phyloP scores from a whole-genome alignment of 2,888 invertebrate genomes.

The Erpobdella octoculata region DNA sequence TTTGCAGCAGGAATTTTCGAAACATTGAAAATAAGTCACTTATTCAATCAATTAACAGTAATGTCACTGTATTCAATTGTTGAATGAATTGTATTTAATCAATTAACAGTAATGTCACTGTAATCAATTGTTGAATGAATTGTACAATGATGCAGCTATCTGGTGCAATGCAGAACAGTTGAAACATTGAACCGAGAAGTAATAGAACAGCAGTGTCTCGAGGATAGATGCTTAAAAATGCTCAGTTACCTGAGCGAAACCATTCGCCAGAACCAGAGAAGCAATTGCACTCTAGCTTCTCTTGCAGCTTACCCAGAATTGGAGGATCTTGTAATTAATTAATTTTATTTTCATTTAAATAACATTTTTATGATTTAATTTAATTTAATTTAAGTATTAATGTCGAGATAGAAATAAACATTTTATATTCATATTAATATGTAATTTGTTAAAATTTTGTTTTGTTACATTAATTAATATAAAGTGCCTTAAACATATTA shows the following conservation, averaged over 20 bases:
- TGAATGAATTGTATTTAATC: neutral
- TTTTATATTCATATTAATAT: too few relatives aligned
- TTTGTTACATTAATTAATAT: too few relatives aligned
- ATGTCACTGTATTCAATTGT: neutral
- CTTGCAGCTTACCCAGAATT: conserved; percentile 27
- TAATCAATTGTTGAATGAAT: neutral
- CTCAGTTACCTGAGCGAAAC: conserved; percentile 69
- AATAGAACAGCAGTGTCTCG: conserved; percentile 71
- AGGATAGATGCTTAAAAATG: conserved; percentile 62
- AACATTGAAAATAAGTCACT: too few relatives aligned
- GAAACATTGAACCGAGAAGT: conserved; percentile 62
- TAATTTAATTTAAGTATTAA: too few relatives aligned
- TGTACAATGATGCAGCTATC: neutral
- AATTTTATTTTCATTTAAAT: too few relatives aligned
- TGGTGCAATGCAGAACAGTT: conserved; percentile 40
- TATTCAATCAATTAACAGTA: too few relatives aligned
- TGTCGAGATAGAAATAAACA: too few relatives aligned
- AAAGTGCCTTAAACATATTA: too few relatives aligned
- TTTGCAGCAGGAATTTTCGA: too few relatives aligned
- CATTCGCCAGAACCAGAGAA: conserved; percentile 41
- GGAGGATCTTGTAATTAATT: conserved; percentile 13
- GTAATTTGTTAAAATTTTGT: too few relatives aligned
- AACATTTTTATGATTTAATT: too few relatives aligned
- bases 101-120: neutral
- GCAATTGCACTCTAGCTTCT: conserved; percentile 41